Evolutionary conservation across 2,113 vertebrate species (phyloP).

Genomic region (Haliaeetus leucogaster): DNA sequence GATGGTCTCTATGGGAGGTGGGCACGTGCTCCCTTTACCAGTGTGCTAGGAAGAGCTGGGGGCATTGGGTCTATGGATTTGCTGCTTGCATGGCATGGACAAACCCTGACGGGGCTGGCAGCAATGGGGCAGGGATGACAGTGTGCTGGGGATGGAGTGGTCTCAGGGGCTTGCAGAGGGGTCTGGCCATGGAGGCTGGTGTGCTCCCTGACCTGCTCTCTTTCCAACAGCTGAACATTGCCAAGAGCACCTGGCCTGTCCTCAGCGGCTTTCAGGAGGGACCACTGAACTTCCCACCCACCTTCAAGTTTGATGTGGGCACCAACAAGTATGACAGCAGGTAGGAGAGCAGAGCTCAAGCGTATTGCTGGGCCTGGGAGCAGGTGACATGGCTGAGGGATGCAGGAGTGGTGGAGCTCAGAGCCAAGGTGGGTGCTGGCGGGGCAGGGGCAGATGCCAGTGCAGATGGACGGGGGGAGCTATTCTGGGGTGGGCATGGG

Average conservation of each 20-base stretch:
- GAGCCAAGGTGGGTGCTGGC: neutral
- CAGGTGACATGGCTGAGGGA: neutral
- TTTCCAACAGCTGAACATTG: constrained; percentile 88
- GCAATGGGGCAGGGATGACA: neutral
- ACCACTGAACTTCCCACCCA: constrained; percentile 89
- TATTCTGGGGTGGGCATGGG: rapidly evolving
- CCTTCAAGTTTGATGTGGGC: constrained; percentile 97
- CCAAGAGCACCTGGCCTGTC: constrained; percentile 88
- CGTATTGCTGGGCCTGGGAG: neutral
- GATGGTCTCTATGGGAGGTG: neutral
- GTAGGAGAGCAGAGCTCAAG: constrained; percentile 63
- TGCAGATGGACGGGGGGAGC: neutral
- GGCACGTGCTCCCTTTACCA: neutral
- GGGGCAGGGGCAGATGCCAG: neutral
- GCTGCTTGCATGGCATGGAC: neutral
- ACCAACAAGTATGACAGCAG: constrained; percentile 97
- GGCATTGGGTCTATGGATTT: rapidly evolving
- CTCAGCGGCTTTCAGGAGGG: constrained; percentile 93
- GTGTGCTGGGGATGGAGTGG: neutral
- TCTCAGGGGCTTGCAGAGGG: rapidly evolving
- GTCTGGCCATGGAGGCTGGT: neutral
- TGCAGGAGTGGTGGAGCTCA: neutral
- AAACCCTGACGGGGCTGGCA: neutral
- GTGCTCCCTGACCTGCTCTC: neutral
- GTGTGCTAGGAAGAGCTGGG: neutral